phyloP scores from a whole-genome alignment of 2,797 vertebrate species.

The Tragelaphus oryx region DNA sequence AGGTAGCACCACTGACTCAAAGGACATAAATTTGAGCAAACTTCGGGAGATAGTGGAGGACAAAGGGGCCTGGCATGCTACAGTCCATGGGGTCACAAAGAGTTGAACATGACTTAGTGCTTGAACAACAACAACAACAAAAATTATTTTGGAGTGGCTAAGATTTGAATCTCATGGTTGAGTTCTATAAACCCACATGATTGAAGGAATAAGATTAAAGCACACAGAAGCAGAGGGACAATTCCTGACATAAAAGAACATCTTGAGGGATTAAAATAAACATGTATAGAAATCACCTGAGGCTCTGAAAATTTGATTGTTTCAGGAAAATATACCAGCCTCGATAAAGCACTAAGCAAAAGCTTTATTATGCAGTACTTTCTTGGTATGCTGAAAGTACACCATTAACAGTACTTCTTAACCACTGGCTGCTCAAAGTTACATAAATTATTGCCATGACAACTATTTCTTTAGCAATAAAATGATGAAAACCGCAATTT shows the following conservation, averaged over 20 bases:
- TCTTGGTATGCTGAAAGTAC: background rate
- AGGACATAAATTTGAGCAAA: background rate
- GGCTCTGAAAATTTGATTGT: background rate
- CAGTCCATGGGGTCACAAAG: background rate
- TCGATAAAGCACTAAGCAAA: background rate
- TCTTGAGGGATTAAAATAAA: conserved; percentile 18
- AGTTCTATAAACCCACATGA: background rate
- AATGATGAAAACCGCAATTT: conserved; percentile 24
- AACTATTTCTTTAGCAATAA: conserved; percentile 39
- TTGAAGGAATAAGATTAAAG: background rate
- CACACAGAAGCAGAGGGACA: background rate
- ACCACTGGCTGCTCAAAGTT: background rate
- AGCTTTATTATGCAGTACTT: background rate
- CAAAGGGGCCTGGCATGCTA: background rate
- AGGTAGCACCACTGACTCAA: background rate
- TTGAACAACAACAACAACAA: background rate
- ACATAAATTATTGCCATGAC: conserved; percentile 50
- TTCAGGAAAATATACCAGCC: background rate
- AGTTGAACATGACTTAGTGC: background rate
- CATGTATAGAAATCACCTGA: background rate
- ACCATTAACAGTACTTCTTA: background rate
- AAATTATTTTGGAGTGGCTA: background rate
- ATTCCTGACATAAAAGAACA: conserved; percentile 2
- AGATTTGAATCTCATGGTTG: background rate
- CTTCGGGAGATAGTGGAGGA: background rate